phyloP scores from a whole-genome alignment of 2,797 vertebrate species.

The Dromococcyx pavoninus region DNA sequence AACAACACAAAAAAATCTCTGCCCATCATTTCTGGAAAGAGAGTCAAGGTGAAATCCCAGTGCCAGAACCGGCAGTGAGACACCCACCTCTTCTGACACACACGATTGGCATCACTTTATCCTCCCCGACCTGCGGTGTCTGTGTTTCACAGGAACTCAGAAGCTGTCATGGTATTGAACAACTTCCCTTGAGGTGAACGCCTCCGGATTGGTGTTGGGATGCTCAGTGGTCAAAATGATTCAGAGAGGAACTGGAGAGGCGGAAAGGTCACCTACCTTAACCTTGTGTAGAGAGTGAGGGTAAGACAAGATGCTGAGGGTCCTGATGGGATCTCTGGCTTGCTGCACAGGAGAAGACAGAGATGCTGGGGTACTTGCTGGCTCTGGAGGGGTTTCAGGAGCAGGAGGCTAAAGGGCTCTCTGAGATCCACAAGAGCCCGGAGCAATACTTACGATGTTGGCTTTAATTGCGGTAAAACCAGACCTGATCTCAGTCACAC shows the following conservation, averaged over 20 bases:
- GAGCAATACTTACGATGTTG: slow-evolving; percentile 62
- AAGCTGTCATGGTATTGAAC: not conserved
- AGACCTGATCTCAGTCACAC: slow-evolving; percentile 29
- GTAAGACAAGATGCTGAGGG: slow-evolving; percentile 67
- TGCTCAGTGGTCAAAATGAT: not conserved
- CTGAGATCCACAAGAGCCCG: not conserved
- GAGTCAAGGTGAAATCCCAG: not conserved
- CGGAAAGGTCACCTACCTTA: slow-evolving; percentile 35
- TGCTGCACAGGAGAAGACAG: slow-evolving; percentile 37
- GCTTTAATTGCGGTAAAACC: slow-evolving; percentile 68
- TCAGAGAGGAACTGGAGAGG: not conserved
- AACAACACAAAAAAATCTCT: not conserved
- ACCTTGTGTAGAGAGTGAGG: slow-evolving; percentile 38
- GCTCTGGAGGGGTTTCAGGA: not conserved
- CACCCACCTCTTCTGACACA: not conserved
- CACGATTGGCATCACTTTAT: not conserved
- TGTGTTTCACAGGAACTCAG: not conserved
- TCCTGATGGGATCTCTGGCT: slow-evolving; percentile 68
- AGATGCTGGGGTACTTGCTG: not conserved
- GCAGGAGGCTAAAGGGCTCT: not conserved
- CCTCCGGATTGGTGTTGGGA: too few species aligned
- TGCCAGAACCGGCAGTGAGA: not conserved
- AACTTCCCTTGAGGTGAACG: not conserved
- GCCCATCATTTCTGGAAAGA: not conserved
- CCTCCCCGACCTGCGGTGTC: not conserved